Base-by-base conservation (phyloP, 1,140 invertebrate species). In the Chrysoperla carnea region DNA sequence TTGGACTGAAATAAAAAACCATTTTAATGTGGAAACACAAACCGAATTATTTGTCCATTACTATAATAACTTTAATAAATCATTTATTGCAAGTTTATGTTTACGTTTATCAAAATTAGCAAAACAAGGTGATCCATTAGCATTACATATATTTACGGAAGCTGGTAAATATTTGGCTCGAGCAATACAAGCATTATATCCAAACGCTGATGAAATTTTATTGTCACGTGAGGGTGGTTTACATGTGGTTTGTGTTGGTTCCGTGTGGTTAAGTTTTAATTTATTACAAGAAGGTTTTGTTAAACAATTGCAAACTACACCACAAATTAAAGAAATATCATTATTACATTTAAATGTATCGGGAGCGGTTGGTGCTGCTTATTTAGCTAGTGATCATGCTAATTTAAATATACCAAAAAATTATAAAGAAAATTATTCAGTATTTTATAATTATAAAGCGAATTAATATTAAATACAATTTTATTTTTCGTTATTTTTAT, bases 211-310 rank as follows among this genome's bases (percentile, higher is more conserved):
- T 17, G 50, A 72, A 61, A 59, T 67, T 44, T 52, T 81, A 36
- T 62, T 66, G 36, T 53, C 72, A 4, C 54, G 59, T 37, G 54
- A 57, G 3, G 75, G 74, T 6, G 78, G 88, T 6, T 54, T 94
- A 1, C 78, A 81, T 29, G 71, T 97, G 0, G 76, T 95, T 0
- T 93, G 90, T 57, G 86, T 96, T 1, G 94, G 94, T 1, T 95
- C 91, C 0, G 90, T 98, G 0, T 98, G 90, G 83, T 80, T 87
- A 49, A 94, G 89, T 48, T 98, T 91, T 91, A 55, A 75, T 2
- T 67, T 82, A 1, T 55, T 97, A 39, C 68, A 82, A 55, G 58
- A 72, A 8, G 84, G 85, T 29, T 83, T 85, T 48, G 52, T 71
- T 1, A 48, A 62, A 1, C 64, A 75, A 42, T 59, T 87, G 7